Evolutionary conservation across 2,888 invertebrate species (phyloP).

Genomic region (Danaus chrysippus): DNA sequence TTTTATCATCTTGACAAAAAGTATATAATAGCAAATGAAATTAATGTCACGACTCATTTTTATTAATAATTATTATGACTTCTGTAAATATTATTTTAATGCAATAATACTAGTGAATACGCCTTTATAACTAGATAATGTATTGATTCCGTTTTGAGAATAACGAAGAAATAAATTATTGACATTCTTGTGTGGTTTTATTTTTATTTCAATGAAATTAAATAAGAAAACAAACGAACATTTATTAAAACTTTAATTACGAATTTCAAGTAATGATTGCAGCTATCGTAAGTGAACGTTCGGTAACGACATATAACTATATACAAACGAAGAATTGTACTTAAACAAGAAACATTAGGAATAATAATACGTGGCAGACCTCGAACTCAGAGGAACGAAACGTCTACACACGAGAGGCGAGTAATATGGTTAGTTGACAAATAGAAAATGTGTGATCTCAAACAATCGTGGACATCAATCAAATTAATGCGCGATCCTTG

Average conservation of each 20-base stretch:
- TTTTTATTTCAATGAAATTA: slow-evolving; percentile 15
- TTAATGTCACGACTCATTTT: slow-evolving; percentile 19
- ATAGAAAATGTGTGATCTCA: too few species aligned
- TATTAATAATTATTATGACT: slow-evolving; percentile 23
- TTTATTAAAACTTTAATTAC: slow-evolving; percentile 50
- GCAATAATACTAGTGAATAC: slow-evolving; percentile 56
- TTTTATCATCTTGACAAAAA: too few species aligned
- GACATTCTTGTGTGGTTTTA: slow-evolving; percentile 45
- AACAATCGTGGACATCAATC: too few species aligned
- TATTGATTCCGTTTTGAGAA: slow-evolving; percentile 54
- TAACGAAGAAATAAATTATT: slow-evolving; percentile 65
- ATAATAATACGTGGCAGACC: too few species aligned
- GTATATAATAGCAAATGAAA: slow-evolving; percentile 5
- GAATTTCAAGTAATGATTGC: slow-evolving; percentile 14
- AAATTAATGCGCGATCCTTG: too few species aligned
- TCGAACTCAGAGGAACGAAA: too few species aligned
- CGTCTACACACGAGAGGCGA: too few species aligned
- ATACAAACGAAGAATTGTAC: too few species aligned
- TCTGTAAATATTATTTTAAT: slow-evolving; percentile 45
- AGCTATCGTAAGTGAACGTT: too few species aligned
- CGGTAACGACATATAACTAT: too few species aligned
- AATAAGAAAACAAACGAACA: slow-evolving; percentile 36
- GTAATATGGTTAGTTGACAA: too few species aligned
- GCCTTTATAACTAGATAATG: slow-evolving; percentile 60
- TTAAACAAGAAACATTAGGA: too few species aligned